Base-by-base conservation (phyloP, 30 jellyfish, hydroid and myxozoan genomes). In the Turritopsis rubra region DNA sequence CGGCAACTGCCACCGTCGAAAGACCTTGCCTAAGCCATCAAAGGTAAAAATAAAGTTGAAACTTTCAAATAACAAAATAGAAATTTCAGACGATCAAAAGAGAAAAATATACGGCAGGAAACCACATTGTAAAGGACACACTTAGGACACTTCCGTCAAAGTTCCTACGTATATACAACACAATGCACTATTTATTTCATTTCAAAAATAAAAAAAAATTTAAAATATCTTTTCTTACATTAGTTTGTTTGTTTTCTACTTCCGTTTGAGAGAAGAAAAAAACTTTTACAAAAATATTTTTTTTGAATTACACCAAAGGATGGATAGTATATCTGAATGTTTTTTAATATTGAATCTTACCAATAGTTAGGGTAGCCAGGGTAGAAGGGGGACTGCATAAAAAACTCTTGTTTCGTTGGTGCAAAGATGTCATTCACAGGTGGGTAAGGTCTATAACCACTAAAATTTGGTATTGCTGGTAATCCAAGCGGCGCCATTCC, bases 281-380 rank as follows among this genome's bases (percentile, higher is more conserved):
- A 41, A 41, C 13, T 41, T 41, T 41, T 41, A 13, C 60, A 41
- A 5, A 13, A 41, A 41, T 3, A 41, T n/a, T n/a, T n/a, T n/a
- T n/a, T n/a, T n/a, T n/a, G n/a, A n/a, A n/a, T n/a, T n/a, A n/a
- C n/a, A n/a, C n/a, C n/a, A n/a, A n/a, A n/a, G n/a, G n/a, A n/a
- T n/a, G n/a, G n/a, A n/a, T n/a, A n/a, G n/a, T n/a, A n/a, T 23
- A 24, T 5, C 75, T 22, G 9, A 75, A 75, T 8, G 8, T 1
- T 4, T 76, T 76, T 18, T 9, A 28, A 52, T 0, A 20, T 28
- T 18, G 25, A 52, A 7, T 26, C 96, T 77, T 76, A 90, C 99
- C 99, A 93, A 71, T 93, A 93, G 77, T 93, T 94, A 0, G 99
- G 96, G 60, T 93, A 95, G 20, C 99, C 99, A 71, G 88, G 28